Evolutionary conservation across 2,888 invertebrate species (phyloP), one percentile per base, ranked within the genome.

Genomic region (Microctonus brassicae): DNA sequence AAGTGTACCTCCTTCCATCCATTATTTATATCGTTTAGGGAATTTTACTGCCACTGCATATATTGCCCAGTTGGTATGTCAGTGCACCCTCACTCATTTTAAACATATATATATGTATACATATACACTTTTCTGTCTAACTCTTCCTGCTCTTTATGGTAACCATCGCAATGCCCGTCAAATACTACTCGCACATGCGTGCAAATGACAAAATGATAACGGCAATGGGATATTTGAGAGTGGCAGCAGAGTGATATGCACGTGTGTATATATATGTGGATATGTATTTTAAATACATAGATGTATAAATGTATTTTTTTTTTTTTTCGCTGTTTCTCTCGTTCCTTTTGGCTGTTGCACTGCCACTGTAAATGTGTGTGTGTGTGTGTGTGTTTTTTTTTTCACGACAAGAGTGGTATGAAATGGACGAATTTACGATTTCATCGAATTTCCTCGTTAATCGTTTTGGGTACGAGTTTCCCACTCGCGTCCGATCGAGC

Each of bases 1-100:
- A 77, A 82, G 2, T 34, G 63, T 73, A 65, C 80, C 79, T 78
- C 80, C 82, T 66, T 42, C 80, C 81, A 81, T 82, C 82, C 80
- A 82, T 85, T 85, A 85, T 86, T 86, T 85, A 83, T 83, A 83
- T 83, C 86, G 85, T 85, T 85, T 84, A 86, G 81, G 83, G 80
- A 83, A 84, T 86, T 86, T 85, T 81, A 84, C 82, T 79, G 78
- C 79, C 77, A n/a, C 33, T 58, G 33, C 58, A 55, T 66, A 11
- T 36, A 39, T 17, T 22, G 24, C 10, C 24, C 20, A n/a, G 2
- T 24, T 11, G 5, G 26, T 62, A 10, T 39, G 13, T 5, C 17
- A 11, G 22, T 52, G 1, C 11, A 7, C 20, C 17, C 34, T n/a
- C 9, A 26, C 13, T 22, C 11, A 22, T 10, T n/a, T 13, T n/a